Evolutionary conservation across 2,797 vertebrate genomes (phyloP).

Genomic region (Pipistrellus pygmaeus): DNA sequence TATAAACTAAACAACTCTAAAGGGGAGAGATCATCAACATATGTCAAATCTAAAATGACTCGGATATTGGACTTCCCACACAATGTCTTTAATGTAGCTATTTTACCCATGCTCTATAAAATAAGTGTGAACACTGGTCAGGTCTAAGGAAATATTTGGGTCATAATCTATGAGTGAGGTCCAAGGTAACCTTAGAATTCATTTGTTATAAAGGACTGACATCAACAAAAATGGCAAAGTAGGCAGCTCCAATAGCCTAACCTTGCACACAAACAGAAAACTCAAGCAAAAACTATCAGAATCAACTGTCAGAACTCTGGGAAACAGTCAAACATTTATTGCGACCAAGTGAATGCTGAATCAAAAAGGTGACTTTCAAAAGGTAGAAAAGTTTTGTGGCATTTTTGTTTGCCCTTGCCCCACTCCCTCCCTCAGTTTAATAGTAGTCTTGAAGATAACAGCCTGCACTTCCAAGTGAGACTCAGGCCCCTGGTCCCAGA

Average conservation of each 20-base stretch:
- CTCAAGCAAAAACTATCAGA: background rate
- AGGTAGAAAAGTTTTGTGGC: background rate
- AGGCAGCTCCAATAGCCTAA: background rate
- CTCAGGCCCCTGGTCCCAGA: background rate
- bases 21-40: background rate
- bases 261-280: background rate
- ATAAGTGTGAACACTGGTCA: background rate
- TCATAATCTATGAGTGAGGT: background rate
- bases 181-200: background rate
- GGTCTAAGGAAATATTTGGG: background rate
- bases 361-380: background rate
- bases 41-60: background rate
- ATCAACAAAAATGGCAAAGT: background rate
- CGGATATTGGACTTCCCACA: background rate
- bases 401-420: background rate
- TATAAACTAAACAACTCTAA: background rate
- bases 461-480: background rate
- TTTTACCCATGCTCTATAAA: background rate
- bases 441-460: background rate
- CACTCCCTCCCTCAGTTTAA: background rate
- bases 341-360: background rate
- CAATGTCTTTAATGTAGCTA: background rate
- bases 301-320: background rate
- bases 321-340: background rate
- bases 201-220: background rate